Evolutionary conservation across 2,888 invertebrate genomes (phyloP), one percentile per base, ranked within the genome.

Genomic region (Pyrochroa serraticornis): DNA sequence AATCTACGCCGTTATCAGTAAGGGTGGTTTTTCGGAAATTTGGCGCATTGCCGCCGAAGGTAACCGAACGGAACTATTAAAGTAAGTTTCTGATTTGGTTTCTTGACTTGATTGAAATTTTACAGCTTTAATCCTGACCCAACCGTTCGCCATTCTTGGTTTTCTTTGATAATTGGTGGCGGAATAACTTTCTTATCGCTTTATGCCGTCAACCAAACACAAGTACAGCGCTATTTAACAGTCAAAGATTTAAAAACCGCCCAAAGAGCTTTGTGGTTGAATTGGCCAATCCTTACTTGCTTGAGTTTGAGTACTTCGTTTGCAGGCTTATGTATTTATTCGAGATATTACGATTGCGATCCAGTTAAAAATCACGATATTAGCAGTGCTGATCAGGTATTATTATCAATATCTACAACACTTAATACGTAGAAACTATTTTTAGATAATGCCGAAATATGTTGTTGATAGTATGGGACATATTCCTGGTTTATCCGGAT

Each of bases 191-290:
- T 89, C 73, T 76, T 92, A 36, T 89, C 93, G 0, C 71, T 95
- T 6, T 95, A 93, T 76, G 95, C 89, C 1, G 92, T 94, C 0
- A 94, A 94, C 75, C 95, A 95, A 77, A 89, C 93, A 0, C 94
- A 91, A 77, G 86, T 91, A 0, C 91, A 91, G 75, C 82, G 91
- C 37, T 80, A 91, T 47, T 74, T 90, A 52, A 88, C 91, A 3
- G 87, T 91, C 8, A 87, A 85, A 73, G 86, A 87, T 58, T 77
- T 94, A 44, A 85, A 85, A 58, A 82, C 87, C 0, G 88, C 93
- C 0, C 90, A 89, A 69, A 80, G 77, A 55, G 88, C 93, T 2
- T 77, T 94, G 3, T 93, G 92, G 90, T 81, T 89, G 79, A 90
- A 89, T 70, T 88, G 90, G 87, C 93, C 93, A 0, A 90, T 94